These are phyloP conservation scores for Pilophorus perplexus DNA, from an alignment of 2,888 invertebrate genomes.

Conservation along the genomic window DNA sequence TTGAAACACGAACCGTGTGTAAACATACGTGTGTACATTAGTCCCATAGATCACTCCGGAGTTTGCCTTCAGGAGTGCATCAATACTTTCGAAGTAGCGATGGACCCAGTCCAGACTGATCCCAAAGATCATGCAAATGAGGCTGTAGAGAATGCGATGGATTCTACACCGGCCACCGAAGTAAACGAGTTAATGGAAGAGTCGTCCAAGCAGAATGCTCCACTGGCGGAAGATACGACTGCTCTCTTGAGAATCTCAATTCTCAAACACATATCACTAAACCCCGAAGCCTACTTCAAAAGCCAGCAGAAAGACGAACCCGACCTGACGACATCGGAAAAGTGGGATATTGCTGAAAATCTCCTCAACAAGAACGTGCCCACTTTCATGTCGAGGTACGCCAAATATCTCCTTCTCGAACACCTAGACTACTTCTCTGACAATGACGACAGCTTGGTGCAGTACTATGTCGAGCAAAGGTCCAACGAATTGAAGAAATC, in stretches of 20 bases:
- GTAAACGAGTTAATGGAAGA: too few relatives aligned
- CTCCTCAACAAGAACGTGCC: conserved; percentile 65
- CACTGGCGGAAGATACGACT: conserved; percentile 10
- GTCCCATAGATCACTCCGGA: too few relatives aligned
- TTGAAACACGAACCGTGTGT: too few relatives aligned
- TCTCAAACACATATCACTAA: conserved; percentile 61
- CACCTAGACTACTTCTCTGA: conserved; percentile 71
- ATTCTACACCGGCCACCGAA: too few relatives aligned
- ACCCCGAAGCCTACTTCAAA: conserved; percentile 68
- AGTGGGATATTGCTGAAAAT: conserved; percentile 64
- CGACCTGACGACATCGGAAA: conserved; percentile 68
- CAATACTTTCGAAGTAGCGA: too few relatives aligned
- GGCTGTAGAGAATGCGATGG: too few relatives aligned
- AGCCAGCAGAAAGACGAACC: conserved; percentile 78
- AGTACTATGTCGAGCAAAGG: conserved; percentile 64
- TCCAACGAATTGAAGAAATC: conserved; percentile 58
- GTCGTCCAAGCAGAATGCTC: too few relatives aligned
- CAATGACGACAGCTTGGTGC: conserved; percentile 57
- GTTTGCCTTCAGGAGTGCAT: too few relatives aligned
- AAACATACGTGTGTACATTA: too few relatives aligned
- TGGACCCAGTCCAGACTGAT: too few relatives aligned
- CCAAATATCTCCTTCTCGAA: conserved; percentile 63
- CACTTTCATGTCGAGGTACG: conserved; percentile 74
- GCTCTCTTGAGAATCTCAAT: conserved; percentile 52
- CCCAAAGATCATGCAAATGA: too few relatives aligned